phyloP scores from a whole-genome alignment of 2,888 invertebrate genomes.

The Protonemura montana region DNA sequence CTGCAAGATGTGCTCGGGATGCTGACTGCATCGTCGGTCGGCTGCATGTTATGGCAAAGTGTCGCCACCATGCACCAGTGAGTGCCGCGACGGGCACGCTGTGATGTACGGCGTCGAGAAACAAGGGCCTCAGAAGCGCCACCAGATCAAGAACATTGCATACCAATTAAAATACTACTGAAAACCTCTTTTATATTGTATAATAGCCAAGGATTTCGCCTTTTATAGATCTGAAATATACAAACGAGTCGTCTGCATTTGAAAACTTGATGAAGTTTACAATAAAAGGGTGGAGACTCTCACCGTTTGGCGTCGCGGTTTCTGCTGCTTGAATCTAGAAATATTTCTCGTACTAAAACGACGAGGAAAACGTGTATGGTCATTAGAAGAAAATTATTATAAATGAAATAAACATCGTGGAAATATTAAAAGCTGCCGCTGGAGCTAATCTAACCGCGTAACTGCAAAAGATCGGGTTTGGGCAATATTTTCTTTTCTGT shows the following conservation, averaged over 20 bases:
- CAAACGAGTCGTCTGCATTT: constrained; percentile 45
- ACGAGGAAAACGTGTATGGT: constrained; percentile 36
- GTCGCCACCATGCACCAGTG: not conserved
- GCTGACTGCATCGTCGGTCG: not conserved
- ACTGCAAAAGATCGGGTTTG: constrained; percentile 34
- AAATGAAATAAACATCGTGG: constrained; percentile 41
- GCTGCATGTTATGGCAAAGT: not conserved
- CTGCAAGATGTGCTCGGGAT: too few relatives aligned
- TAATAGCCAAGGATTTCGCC: constrained; percentile 37
- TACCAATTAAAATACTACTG: constrained; percentile 40
- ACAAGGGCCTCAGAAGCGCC: constrained; percentile 27
- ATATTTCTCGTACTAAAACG: constrained; percentile 12
- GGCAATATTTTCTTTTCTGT: constrained; percentile 24
- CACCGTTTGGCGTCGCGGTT: constrained; percentile 43
- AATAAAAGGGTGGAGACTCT: constrained; percentile 46
- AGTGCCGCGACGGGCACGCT: not conserved
- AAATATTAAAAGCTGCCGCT: constrained; percentile 38
- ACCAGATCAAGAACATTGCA: constrained; percentile 8
- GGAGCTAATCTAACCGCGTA: not conserved
- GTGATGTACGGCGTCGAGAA: constrained; percentile 18
- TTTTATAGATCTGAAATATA: constrained; percentile 42
- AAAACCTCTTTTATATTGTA: constrained; percentile 32
- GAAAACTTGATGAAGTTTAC: constrained; percentile 45
- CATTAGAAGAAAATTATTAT: constrained; percentile 41
- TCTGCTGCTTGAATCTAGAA: constrained; percentile 14